Percentiles rank a stretch among this genome's conserved stretches.
Conservation (phyloP, 2,113 vertebrate genomes). For the Ginglymostoma cirratum region DNA sequence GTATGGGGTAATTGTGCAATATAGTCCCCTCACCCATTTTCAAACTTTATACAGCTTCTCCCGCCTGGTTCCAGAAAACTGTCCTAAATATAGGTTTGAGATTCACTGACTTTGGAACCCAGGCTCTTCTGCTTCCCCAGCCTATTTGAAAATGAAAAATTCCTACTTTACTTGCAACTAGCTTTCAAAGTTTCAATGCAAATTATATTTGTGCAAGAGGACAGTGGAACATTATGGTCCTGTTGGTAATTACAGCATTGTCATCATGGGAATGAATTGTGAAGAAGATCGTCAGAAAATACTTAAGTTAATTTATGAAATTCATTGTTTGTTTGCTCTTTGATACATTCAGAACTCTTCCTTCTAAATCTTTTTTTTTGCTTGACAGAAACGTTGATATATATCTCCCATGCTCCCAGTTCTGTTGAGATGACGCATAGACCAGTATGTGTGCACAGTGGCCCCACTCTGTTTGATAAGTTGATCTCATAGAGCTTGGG, state of each 20-base stretch:
- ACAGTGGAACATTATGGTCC: neutral
- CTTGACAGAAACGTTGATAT: neutral
- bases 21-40: too few species aligned
- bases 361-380: neutral
- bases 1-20: too few species aligned
- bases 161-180: neutral
- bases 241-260: neutral
- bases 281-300: neutral
- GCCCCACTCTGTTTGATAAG: constrained; percentile 15
- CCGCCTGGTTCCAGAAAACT: neutral
- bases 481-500: constrained; percentile 6
- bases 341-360: neutral
- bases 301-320: neutral
- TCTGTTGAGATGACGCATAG: neutral
- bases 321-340: neutral
- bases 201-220: neutral
- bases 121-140: neutral
- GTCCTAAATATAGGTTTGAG: neutral
- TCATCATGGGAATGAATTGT: neutral
- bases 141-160: neutral
- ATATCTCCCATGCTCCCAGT: neutral
- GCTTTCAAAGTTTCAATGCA: neutral
- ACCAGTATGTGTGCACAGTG: constrained; percentile 5
- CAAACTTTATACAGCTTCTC: too few species aligned
- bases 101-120: neutral